These are phyloP conservation scores for Drosophila longiperda DNA, from an alignment of 2,888 invertebrate genomes.

Conservation along the genomic window DNA sequence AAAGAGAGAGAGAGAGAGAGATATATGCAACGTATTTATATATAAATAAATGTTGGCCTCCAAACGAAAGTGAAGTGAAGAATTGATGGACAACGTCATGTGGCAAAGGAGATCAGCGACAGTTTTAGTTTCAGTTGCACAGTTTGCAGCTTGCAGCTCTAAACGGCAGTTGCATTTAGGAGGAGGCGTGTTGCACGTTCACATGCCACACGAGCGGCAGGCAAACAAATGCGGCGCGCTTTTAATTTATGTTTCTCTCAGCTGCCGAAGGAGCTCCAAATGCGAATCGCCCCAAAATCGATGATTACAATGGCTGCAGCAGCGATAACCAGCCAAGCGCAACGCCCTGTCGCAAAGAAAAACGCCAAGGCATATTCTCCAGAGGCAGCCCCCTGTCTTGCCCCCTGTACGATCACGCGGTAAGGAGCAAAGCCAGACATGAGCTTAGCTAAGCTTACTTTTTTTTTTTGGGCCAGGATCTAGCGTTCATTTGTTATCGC, in stretches of 20 bases:
- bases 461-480: conserved; percentile 38
- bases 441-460: background rate
- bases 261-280: conserved; percentile 49
- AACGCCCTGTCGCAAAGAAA: conserved; percentile 56
- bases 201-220: conserved; percentile 65
- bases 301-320: conserved; percentile 34
- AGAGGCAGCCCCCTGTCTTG: conserved; percentile 2
- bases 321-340: conserved; percentile 68
- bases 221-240: conserved; percentile 63
- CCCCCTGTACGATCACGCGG: conserved; percentile 10
- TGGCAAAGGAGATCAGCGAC: conserved; percentile 28
- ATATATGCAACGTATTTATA: conserved; percentile 5
- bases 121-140: background rate
- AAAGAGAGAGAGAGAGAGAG: too few species aligned
- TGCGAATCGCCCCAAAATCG: conserved; percentile 27
- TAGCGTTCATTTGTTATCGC: conserved; percentile 53
- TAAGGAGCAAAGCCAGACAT: conserved; percentile 15
- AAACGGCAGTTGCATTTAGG: conserved; percentile 23
- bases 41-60: conserved; percentile 34
- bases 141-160: background rate
- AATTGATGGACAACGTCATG: conserved; percentile 77
- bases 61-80: conserved; percentile 82
- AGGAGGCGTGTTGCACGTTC: conserved; percentile 57
- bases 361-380: conserved; percentile 9
- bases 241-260: conserved; percentile 64